Percentiles rank a stretch among this genome's conserved stretches.
Evolutionary conservation across 2,797 vertebrate genomes (phyloP).

Genomic region (Aselliscus stoliczkanus): DNA sequence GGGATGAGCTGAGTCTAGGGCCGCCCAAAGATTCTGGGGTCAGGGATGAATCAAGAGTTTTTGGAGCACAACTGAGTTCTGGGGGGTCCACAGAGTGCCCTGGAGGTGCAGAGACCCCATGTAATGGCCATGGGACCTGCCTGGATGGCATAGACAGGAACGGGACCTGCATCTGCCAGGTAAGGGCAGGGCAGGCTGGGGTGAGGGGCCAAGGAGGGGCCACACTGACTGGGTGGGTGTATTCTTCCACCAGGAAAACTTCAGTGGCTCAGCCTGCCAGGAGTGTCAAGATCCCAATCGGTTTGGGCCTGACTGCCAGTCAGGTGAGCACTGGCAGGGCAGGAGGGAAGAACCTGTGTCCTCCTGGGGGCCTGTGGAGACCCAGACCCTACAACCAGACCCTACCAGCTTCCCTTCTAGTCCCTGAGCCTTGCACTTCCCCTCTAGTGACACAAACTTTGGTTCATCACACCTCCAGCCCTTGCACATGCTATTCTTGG

Average conservation of each 20-base stretch:
- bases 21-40: background rate
- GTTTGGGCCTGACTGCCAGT: constrained; percentile 88
- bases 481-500: background rate
- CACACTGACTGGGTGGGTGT: background rate
- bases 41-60: background rate
- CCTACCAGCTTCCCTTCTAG: background rate
- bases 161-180: constrained; percentile 93
- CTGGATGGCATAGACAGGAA: constrained; percentile 86
- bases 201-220: background rate
- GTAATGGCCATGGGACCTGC: constrained; percentile 89
- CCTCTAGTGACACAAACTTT: background rate
- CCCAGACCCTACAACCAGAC: no score
- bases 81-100: constrained; percentile 87
- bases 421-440: background rate
- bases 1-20: background rate
- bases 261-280: constrained; percentile 89
- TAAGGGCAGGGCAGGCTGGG: constrained; percentile 61
- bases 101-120: constrained; percentile 85
- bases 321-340: constrained; percentile 81
- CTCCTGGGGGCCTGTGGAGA: background rate
- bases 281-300: constrained; percentile 84
- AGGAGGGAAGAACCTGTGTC: background rate
- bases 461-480: background rate
- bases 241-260: constrained; percentile 73
- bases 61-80: background rate